Percentiles rank a stretch among this genome's conserved stretches.
Conservation (phyloP, 2,888 invertebrate species). For the Drosophila pseudotakahashii region DNA sequence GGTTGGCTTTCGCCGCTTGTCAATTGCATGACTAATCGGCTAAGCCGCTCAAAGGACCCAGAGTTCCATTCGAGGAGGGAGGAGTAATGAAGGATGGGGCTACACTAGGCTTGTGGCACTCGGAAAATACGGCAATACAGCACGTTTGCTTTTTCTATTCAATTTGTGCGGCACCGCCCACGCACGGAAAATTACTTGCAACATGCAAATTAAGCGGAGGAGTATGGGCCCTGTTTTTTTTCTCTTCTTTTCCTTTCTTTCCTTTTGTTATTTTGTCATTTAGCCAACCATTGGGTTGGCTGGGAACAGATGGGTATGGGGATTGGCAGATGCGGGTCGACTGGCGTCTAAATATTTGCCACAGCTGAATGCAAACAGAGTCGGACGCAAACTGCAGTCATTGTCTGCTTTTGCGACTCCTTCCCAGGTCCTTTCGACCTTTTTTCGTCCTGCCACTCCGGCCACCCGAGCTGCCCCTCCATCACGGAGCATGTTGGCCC, state of each 20-base stretch:
- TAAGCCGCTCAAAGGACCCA: background rate
- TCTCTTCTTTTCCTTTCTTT: background rate
- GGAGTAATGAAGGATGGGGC: background rate
- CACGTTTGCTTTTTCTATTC: constrained; percentile 26
- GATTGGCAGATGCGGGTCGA: background rate
- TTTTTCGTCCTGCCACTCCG: background rate
- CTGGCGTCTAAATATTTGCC: constrained; percentile 47
- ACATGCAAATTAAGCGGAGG: constrained; percentile 49
- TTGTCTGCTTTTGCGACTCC: constrained; percentile 7
- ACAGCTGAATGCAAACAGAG: constrained; percentile 37
- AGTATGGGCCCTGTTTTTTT: too few relatives aligned
- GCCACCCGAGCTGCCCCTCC: background rate
- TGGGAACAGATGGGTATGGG: background rate
- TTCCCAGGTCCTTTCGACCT: background rate
- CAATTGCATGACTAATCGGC: constrained; percentile 36
- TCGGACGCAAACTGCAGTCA: constrained; percentile 37
- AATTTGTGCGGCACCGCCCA: constrained; percentile 28
- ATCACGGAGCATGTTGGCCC: background rate
- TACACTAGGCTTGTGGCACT: background rate
- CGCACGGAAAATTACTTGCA: constrained; percentile 41
- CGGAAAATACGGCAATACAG: background rate
- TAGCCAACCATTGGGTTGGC: background rate
- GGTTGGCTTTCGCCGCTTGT: constrained; percentile 8
- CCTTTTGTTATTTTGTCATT: background rate
- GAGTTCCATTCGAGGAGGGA: background rate